Evolutionary conservation across 1,140 invertebrate genomes (phyloP), one percentile per base, ranked within the genome.

Genomic region (Frieseomelitta varia): DNA sequence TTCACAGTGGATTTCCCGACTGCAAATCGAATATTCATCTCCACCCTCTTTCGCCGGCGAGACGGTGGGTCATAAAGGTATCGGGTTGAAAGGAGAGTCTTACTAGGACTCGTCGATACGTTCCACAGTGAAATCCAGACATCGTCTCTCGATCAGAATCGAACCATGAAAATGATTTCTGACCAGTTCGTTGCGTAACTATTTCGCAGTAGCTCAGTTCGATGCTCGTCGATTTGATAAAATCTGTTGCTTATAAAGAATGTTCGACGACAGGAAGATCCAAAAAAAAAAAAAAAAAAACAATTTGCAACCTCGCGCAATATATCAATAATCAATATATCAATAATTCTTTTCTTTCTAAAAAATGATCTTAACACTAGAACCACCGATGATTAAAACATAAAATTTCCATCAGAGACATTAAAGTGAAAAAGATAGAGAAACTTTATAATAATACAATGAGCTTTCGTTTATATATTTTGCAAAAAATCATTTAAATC

Each of bases 21-120:
- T 55, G 19, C 15, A 56, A 84, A 84, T 77, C 73, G 81, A 82
- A 82, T 84, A 84, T 84, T 84, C 76, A 84, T 84, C 56, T 84
- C 56, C 68, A 6, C 56, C 27, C 39, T 71, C 24, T 68, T 24
- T 56, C 27, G n/a, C 8, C 34, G 27, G 72, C 30, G 30, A 21
- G 30, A 58, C 34, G 39, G 55, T 0, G 17, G 12, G 39, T 58
- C 55, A 75, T 58, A 58, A 30, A 30, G 14, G 30, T 58, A 53
- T 39, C 21, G 24, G 53, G 53, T 74, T 74, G 24, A 27, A 75
- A 75, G 24, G 58, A 61, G 39, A 30, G n/a, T 55, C 58, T 24
- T 21, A n/a, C n/a, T n/a, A n/a, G 17, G 34, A 11, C 39, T 65
- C 56, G 8, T 81, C 56, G n/a, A 74, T 74, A 74, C n/a, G 55